These are phyloP conservation scores for Leucopternis melanops DNA, from an alignment of 2,113 vertebrate genomes.

Conservation along the genomic window DNA sequence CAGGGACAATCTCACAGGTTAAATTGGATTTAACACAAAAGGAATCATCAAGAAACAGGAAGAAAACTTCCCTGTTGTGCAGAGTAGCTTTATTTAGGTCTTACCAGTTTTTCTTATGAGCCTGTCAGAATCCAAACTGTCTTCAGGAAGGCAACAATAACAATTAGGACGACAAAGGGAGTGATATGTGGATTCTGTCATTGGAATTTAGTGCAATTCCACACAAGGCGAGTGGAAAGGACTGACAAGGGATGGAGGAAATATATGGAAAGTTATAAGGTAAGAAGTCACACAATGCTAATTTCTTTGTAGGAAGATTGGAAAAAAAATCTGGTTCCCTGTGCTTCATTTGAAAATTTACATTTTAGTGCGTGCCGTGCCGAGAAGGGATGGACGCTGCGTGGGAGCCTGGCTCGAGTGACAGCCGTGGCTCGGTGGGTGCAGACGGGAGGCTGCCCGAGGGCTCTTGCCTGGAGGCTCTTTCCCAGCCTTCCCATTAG, in stretches of 20 bases:
- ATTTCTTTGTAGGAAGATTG: neutral
- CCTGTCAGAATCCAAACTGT: neutral
- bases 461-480: neutral
- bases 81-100: neutral
- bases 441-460: rapidly evolving
- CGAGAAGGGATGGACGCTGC: rapidly evolving
- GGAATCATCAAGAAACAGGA: neutral
- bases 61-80: neutral
- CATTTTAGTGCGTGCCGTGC: neutral
- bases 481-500: neutral
- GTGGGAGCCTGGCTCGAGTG: neutral
- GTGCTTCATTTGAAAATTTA: neutral
- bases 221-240: neutral
- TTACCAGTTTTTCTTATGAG: neutral
- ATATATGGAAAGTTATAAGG: neutral
- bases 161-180: neutral
- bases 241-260: neutral
- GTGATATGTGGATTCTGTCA: neutral
- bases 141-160: neutral
- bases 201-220: neutral
- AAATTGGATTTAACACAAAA: neutral
- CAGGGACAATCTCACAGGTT: neutral
- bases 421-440: neutral
- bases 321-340: neutral
- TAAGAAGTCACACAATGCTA: neutral